phyloP scores from a whole-genome alignment of 2,113 vertebrate species.

The Semicossyphus pulcher region DNA sequence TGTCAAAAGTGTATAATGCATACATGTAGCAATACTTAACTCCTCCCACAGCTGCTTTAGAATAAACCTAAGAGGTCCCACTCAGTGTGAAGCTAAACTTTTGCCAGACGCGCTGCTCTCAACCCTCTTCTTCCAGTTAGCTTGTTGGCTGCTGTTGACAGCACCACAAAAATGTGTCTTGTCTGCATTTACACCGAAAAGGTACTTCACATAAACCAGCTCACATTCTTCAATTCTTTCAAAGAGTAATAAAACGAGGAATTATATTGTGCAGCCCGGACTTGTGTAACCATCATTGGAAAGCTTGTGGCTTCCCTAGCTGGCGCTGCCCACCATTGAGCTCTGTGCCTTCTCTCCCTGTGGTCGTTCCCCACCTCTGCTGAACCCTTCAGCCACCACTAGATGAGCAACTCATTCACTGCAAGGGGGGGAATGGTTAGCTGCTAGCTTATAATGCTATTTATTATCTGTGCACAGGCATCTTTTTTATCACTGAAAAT shows the following conservation, averaged over 20 bases:
- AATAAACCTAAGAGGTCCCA: background rate
- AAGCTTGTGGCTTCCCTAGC: background rate
- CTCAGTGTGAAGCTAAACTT: conserved; percentile 1
- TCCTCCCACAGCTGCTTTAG: background rate
- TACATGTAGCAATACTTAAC: background rate
- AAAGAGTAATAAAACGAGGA: conserved; percentile 7
- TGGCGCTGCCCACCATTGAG: background rate
- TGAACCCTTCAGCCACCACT: background rate
- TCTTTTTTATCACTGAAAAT: too few species aligned
- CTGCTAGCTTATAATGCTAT: background rate
- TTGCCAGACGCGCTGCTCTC: background rate
- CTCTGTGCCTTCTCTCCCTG: background rate
- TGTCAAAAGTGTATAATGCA: too few species aligned
- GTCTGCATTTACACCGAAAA: background rate
- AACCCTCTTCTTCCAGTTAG: background rate
- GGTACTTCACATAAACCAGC: background rate
- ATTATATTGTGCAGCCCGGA: conserved; percentile 8
- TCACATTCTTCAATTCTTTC: background rate
- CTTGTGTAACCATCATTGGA: conserved; percentile 5
- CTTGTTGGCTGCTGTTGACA: background rate
- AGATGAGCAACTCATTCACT: background rate
- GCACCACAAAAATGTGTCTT: conserved; percentile 2
- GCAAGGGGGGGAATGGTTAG: background rate
- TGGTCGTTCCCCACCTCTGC: background rate
- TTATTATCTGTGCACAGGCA: too few species aligned